Evolutionary conservation across 64 coral and sea anemone species (phyloP).

Genomic region (Montipora foliosa): DNA sequence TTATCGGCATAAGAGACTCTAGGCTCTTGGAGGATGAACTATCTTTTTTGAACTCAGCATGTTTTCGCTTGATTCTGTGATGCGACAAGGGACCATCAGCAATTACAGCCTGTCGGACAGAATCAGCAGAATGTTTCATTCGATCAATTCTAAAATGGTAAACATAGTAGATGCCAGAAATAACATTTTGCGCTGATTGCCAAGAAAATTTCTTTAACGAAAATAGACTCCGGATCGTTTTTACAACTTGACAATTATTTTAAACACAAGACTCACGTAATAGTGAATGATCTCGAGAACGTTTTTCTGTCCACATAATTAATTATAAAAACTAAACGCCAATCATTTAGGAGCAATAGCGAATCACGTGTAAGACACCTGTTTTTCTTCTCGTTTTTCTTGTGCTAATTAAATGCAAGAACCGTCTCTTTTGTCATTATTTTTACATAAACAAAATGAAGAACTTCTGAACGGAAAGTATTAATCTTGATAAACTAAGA

Average conservation of each 20-base stretch:
- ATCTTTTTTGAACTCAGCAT: no score
- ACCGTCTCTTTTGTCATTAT: neutral
- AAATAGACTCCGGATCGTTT: no score
- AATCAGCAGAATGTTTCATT: no score
- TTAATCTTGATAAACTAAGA: neutral
- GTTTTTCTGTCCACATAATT: neutral
- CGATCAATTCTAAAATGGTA: no score
- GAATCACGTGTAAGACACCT: conserved; percentile 39
- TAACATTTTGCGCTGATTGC: neutral
- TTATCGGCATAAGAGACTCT: no score
- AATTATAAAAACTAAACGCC: neutral
- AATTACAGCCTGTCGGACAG: no score
- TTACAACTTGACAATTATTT: no score
- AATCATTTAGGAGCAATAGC: neutral
- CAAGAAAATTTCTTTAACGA: neutral
- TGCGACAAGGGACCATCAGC: no score
- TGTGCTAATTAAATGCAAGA: conserved; percentile 19
- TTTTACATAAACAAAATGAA: neutral
- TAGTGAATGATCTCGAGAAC: neutral
- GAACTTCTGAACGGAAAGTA: neutral
- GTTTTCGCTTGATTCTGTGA: no score
- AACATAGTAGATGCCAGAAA: neutral
- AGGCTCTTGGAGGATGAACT: no score
- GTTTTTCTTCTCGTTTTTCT: neutral
- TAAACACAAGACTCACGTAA: neutral